These are phyloP conservation scores for Brachystomella parvula DNA, from an alignment of 1,140 invertebrate species.

Conservation along the genomic window DNA sequence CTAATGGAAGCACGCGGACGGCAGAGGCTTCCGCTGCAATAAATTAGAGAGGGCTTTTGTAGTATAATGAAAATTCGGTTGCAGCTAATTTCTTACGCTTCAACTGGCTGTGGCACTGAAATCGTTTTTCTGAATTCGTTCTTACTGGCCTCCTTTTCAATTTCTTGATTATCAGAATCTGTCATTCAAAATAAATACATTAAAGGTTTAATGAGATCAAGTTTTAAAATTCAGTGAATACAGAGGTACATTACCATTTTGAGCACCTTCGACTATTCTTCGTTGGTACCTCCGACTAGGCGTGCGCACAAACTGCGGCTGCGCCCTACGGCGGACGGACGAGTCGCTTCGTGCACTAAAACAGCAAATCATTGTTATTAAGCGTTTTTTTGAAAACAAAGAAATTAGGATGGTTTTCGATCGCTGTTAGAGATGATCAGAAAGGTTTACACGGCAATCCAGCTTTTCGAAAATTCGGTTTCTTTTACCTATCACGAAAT, in stretches of 20 bases:
- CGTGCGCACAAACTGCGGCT: slow-evolving; percentile 76
- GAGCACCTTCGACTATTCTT: slow-evolving; percentile 59
- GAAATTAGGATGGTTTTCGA: too few relatives aligned
- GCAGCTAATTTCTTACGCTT: slow-evolving; percentile 44
- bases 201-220: slow-evolving; percentile 22
- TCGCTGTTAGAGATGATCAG: too few relatives aligned
- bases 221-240: slow-evolving; percentile 12
- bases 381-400: too few relatives aligned
- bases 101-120: slow-evolving; percentile 53
- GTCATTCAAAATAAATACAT: slow-evolving; percentile 33
- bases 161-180: neutral
- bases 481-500: slow-evolving; percentile 57
- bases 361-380: too few relatives aligned
- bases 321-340: slow-evolving; percentile 44
- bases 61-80: neutral
- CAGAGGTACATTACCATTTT: slow-evolving; percentile 43
- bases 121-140: slow-evolving; percentile 46
- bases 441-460: too few relatives aligned
- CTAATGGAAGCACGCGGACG: slow-evolving; percentile 39
- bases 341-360: slow-evolving; percentile 25
- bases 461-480: neutral
- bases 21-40: slow-evolving; percentile 10
- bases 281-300: slow-evolving; percentile 67
- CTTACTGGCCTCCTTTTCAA: neutral
- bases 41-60: neutral